A percentile compares a stretch with the other conserved stretches of the same genome.
These are phyloP conservation scores for Eupithecia subumbrata DNA, from an alignment of 2,888 invertebrate genomes.

Conservation along the genomic window DNA sequence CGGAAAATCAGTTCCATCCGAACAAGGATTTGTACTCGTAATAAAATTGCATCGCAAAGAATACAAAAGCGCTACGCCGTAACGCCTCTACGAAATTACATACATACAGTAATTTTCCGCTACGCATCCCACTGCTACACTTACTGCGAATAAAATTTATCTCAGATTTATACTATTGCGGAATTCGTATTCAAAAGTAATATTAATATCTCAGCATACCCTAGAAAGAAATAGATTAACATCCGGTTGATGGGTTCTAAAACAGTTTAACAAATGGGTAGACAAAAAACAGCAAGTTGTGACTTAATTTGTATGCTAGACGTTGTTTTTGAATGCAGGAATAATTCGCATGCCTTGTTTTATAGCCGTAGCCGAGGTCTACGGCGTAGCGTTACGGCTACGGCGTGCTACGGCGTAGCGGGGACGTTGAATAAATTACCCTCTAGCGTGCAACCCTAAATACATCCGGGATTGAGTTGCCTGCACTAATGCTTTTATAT, in stretches of 20 bases:
- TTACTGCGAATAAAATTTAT: conserved; percentile 10
- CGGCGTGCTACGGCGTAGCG: conserved; percentile 29
- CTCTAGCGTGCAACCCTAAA: conserved; percentile 28
- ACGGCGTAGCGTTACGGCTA: conserved; percentile 29
- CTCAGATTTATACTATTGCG: not conserved
- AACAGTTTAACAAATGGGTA: not conserved
- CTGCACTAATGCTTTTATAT: conserved; percentile 26
- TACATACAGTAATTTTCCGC: conserved; percentile 25
- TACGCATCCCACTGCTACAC: conserved; percentile 27
- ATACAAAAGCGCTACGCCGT: conserved; percentile 21
- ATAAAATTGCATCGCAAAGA: conserved; percentile 25
- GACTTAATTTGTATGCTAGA: not conserved
- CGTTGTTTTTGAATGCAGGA: conserved; percentile 10
- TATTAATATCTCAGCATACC: not conserved
- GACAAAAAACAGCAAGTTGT: not conserved
- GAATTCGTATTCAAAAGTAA: not conserved
- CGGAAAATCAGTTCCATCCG: conserved; percentile 26
- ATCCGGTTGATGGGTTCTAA: not conserved
- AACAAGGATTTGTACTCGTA: conserved; percentile 16
- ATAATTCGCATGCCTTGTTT: conserved; percentile 10
- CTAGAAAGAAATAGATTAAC: not conserved
- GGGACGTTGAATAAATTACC: conserved; percentile 33
- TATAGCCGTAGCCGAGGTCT: conserved; percentile 28
- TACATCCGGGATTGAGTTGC: conserved; percentile 22
- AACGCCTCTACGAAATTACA: conserved; percentile 25